Evolutionary conservation across 2,797 vertebrate species (phyloP).

Genomic region (Diplodus puntazzo): DNA sequence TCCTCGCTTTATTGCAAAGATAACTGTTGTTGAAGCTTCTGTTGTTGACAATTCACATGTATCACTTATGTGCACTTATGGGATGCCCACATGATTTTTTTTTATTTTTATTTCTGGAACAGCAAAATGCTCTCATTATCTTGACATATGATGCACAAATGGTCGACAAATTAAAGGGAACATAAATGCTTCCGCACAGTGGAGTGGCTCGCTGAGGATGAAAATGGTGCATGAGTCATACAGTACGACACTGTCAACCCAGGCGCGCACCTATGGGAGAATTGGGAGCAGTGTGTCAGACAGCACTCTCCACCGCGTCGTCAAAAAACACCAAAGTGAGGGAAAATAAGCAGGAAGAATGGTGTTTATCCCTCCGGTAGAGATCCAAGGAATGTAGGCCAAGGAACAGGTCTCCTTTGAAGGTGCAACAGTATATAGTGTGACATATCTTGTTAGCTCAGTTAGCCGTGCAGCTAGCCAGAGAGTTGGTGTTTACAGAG

Average conservation of each 20-base stretch:
- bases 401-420: not conserved
- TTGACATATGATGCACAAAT: constrained; percentile 2
- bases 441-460: no score
- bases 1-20: constrained; percentile 11
- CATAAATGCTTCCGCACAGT: not conserved
- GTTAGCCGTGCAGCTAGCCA: no score
- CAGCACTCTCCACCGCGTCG: not conserved
- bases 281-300: not conserved
- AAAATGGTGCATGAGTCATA: not conserved
- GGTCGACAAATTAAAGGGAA: constrained; percentile 17
- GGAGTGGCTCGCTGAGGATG: not conserved
- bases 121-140: constrained; percentile 10
- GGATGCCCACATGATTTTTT: constrained; percentile 9
- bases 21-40: not conserved
- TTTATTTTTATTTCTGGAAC: constrained; percentile 4
- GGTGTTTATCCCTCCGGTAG: not conserved
- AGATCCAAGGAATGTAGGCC: not conserved
- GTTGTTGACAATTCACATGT: not conserved
- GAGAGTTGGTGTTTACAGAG: no score
- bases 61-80: not conserved
- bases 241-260: not conserved
- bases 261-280: not conserved
- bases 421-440: no score
- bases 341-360: constrained; percentile 5
- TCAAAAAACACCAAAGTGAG: constrained; percentile 4